A percentile compares a stretch with the other conserved stretches of the same genome.
Evolutionary conservation across 2,797 vertebrate genomes (phyloP).

Genomic region (Rhinichthys osculus): DNA sequence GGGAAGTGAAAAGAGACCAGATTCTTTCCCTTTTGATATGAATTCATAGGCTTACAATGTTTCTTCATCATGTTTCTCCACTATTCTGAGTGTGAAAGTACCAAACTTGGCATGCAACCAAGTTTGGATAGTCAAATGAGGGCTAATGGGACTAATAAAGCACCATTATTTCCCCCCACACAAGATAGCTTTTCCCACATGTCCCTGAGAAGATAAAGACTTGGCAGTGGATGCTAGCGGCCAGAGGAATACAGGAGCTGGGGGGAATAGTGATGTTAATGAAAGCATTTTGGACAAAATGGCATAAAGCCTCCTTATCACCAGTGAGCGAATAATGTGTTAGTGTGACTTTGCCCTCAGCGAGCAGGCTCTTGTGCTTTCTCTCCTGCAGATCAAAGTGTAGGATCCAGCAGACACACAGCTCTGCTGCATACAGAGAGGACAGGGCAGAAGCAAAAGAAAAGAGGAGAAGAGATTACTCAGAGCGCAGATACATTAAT

Average conservation of each 20-base stretch:
- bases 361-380: conserved; percentile 49
- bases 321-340: conserved; percentile 47
- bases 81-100: conserved; percentile 26
- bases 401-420: conserved; percentile 53
- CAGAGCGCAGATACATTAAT: conserved; percentile 43
- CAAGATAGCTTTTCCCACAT: conserved; percentile 40
- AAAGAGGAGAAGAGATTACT: conserved; percentile 44
- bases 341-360: conserved; percentile 50
- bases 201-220: conserved; percentile 53
- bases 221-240: conserved; percentile 36
- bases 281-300: conserved; percentile 45
- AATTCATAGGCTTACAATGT: background rate
- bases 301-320: conserved; percentile 44
- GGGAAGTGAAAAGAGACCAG: background rate
- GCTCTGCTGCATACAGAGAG: conserved; percentile 45
- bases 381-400: conserved; percentile 57
- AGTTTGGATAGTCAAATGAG: conserved; percentile 38
- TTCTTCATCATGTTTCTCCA: conserved; percentile 20
- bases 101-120: conserved; percentile 22
- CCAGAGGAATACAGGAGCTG: conserved; percentile 46
- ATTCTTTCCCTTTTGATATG: background rate
- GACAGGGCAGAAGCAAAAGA: conserved; percentile 35
- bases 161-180: conserved; percentile 21
- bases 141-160: conserved; percentile 49
- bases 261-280: conserved; percentile 48